Conservation (phyloP, 2,888 invertebrate genomes). For the Bembecia ichneumoniformis region DNA sequence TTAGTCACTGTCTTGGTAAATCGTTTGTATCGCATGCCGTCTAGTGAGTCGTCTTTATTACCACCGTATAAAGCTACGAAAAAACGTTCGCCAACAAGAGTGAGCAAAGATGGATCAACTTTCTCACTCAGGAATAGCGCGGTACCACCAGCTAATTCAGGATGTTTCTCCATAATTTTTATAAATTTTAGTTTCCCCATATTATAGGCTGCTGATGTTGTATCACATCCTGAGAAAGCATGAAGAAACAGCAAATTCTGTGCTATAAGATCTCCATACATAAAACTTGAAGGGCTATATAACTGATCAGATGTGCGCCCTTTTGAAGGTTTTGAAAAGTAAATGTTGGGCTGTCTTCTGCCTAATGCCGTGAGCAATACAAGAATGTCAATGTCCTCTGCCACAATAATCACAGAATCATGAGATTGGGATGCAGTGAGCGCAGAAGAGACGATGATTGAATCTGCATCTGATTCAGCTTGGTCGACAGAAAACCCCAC, state of each 20-base stretch:
- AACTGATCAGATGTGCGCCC: slow-evolving; percentile 9
- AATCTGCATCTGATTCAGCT: not conserved
- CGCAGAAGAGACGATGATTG: not conserved
- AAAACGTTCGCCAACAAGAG: slow-evolving; percentile 7
- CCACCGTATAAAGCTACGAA: slow-evolving; percentile 8
- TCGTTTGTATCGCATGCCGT: slow-evolving; percentile 8
- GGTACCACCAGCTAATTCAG: slow-evolving; percentile 9
- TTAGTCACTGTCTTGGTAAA: slow-evolving; percentile 7
- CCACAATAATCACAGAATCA: not conserved
- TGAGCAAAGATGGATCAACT: slow-evolving; percentile 1
- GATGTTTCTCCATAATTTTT: slow-evolving; percentile 1
- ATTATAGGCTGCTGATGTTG: slow-evolving; percentile 5
- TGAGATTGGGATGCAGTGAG: not conserved
- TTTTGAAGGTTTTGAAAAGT: slow-evolving; percentile 10
- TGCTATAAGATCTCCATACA: slow-evolving; percentile 3
- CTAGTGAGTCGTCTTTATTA: slow-evolving; percentile 9
- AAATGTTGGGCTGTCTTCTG: not conserved
- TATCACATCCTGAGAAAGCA: slow-evolving; percentile 8
- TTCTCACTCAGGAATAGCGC: slow-evolving; percentile 8
- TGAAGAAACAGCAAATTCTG: slow-evolving; percentile 6
- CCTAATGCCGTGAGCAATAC: not conserved
- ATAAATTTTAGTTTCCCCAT: slow-evolving; percentile 6
- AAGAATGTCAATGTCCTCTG: not conserved
- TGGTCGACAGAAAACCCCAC: not conserved
- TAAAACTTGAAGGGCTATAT: slow-evolving; percentile 5